Base-by-base conservation (phyloP, 1,140 invertebrate species). In the Scaptodrosophila lebanonensis region DNA sequence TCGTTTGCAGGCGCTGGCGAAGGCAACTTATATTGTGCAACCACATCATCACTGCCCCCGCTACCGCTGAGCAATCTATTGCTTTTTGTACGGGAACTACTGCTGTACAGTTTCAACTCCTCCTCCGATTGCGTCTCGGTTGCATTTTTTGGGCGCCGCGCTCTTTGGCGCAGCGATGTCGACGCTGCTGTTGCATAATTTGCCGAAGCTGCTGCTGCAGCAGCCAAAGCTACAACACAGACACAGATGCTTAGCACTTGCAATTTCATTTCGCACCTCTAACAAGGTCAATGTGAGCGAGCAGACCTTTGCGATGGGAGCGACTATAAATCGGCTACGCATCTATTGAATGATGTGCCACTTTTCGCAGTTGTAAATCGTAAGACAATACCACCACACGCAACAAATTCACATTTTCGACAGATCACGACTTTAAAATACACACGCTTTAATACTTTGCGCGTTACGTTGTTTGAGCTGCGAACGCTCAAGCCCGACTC, bases 11-110 rank as follows among this genome's bases (percentile, higher is more conserved):
- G 54, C 44, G 63, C 45, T 33, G 56, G 57, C 30, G 53, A 54
- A 17, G 72, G 73, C 40, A 79, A 54, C 35, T 48, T 79, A 22
- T 79, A 77, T 77, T 77, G 73, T 73, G 64, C 64, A 79, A 77
- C 8, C 8, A 25, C 22, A 25, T 8, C 22, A 8, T 8, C 60
- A 8, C 51, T 54, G 17, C 73, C 68, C 45, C 54, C 45, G 53
- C 52, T 60, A 27, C 44, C 40, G 45, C 52, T 48, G 38, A 53
- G 63, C 45, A 49, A 63, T 48, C 48, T 51, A 36, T 18, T 53
- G 53, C 43, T 35, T 58, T 73, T n/a, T n/a, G n/a, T n/a, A n/a
- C n/a, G n/a, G n/a, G n/a, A 17, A 59, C 43, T 45, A 32, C 49
- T 25, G n/a, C 9, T 45, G 32, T 30, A 39, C 13, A 50, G 33